Base-by-base conservation (phyloP, 2,888 invertebrate species). In the Octonoba sinensis region DNA sequence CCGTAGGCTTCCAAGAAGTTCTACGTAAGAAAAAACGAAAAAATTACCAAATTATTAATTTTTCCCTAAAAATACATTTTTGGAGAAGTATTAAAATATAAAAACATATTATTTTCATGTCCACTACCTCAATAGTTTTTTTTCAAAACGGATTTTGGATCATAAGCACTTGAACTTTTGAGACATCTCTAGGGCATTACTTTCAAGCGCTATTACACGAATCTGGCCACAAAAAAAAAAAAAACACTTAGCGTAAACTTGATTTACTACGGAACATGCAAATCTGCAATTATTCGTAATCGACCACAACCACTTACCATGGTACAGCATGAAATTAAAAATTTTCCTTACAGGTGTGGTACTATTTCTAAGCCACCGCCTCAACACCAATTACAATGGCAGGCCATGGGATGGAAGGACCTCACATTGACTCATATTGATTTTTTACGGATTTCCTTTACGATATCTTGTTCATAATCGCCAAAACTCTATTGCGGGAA, bases 251-350 rank as follows among this genome's bases (percentile, higher is more conserved):
- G 54, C 16, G n/a, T 54, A 54, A 18, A 8, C 20, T 54, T 65
- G 62, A 73, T 73, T 73, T 73, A 73, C 59, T 18, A 65, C 54
- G 22, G 18, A 22, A 22, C 22, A 44, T 18, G 27, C 72, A 20
- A 46, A 46, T 65, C 46, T n/a, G 64, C 73, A 73, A 73, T 73
- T 73, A 73, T 24, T 62, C 54, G 64, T 73, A 64, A 73, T 73
- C 73, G 56, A 22, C 62, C 15, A 36, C 49, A 27, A 71, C n/a
- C 24, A 71, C 15, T 47, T 69, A 24, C 56, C 22, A 16, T 36
- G 36, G 36, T 36, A 36, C 36, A 36, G 36, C 36, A 36, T 36
- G 56, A 71, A 59, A 59, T 59, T 59, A 59, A 71, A 71, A 71
- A 47, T 24, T 71, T 59, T 24, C 47, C 18, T n/a, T 22, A 18